These are phyloP conservation scores for Lepidocolaptes lacrymiger DNA, from an alignment of 2,797 vertebrate genomes.

Conservation along the genomic window DNA sequence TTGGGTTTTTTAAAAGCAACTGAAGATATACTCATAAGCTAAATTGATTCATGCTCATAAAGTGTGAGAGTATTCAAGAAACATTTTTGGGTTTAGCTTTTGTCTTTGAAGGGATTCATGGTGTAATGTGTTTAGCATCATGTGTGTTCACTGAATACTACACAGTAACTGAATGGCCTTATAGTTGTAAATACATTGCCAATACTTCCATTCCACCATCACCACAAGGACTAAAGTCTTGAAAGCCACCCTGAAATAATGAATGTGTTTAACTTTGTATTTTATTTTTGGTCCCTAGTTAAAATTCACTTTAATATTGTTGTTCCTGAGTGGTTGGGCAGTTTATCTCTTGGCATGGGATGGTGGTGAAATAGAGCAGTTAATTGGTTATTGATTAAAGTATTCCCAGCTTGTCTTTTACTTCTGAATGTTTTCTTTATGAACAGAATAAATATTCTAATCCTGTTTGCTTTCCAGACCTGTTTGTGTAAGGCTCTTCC, in stretches of 20 bases:
- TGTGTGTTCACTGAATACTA: neutral
- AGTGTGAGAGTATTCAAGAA: neutral
- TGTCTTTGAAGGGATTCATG: neutral
- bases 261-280: neutral
- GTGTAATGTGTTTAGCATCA: neutral
- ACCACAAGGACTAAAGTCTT: neutral
- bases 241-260: neutral
- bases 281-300: neutral
- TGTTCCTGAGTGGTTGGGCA: neutral
- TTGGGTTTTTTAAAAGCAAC: neutral
- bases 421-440: neutral
- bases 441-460: neutral
- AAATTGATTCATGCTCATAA: neutral
- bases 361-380: neutral
- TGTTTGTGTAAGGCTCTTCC: neutral
- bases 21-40: neutral
- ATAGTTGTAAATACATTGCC: neutral
- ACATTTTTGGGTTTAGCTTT: neutral
- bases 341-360: neutral
- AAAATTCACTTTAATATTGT: neutral
- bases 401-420: neutral
- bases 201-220: neutral
- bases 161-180: neutral
- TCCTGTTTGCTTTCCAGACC: conserved; percentile 29
- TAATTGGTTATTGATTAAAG: neutral